Conservation (phyloP, 2,113 vertebrate species). For the Podarcis cretensis region DNA sequence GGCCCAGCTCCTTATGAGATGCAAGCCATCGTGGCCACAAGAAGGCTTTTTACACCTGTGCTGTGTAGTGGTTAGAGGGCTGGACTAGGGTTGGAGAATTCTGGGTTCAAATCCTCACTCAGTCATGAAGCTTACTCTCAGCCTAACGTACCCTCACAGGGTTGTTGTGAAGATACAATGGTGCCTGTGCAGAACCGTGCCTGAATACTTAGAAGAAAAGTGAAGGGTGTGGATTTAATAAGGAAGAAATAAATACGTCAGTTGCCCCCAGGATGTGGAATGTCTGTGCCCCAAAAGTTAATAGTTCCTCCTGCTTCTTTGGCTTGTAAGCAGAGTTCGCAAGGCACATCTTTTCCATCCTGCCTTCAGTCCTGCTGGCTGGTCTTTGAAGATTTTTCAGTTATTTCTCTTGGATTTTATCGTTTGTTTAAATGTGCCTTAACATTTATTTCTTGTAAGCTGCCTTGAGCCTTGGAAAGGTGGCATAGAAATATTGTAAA, state of each 20-base stretch:
- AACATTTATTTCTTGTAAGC: conserved; percentile 7
- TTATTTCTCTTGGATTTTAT: background rate
- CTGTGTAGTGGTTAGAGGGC: background rate
- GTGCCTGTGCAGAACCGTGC: background rate
- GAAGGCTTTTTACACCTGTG: background rate
- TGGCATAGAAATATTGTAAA: background rate
- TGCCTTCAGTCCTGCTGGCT: background rate
- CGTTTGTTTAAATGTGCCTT: background rate
- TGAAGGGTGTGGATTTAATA: background rate
- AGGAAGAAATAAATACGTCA: background rate
- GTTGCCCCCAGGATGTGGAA: background rate
- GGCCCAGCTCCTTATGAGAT: too few relatives aligned
- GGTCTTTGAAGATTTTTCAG: background rate
- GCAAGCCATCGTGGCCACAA: too few relatives aligned
- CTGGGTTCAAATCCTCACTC: background rate
- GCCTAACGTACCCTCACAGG: background rate
- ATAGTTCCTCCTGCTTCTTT: background rate
- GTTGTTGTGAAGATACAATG: background rate
- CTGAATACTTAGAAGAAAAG: background rate
- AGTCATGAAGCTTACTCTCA: background rate
- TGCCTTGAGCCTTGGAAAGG: background rate
- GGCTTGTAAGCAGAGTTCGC: background rate
- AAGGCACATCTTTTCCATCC: background rate
- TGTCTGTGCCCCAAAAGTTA: background rate
- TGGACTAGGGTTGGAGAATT: background rate